Conservation (phyloP, 2,113 vertebrate genomes). For the Ctenomys sociabilis region DNA sequence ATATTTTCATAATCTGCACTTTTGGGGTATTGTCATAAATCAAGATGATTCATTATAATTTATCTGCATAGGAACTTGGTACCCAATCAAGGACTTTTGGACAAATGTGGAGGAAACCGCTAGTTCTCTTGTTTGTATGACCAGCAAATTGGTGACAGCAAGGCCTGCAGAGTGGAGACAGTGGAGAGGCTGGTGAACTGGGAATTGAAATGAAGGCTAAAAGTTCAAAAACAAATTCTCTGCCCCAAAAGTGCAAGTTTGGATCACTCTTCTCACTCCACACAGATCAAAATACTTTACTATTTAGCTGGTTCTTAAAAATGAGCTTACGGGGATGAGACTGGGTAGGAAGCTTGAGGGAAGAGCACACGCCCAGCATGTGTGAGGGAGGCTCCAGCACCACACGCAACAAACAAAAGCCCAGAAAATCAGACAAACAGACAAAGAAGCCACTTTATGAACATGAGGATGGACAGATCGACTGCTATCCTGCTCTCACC, state of each 20-base stretch:
- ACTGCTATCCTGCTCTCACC: not conserved
- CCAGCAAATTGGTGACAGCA: not conserved
- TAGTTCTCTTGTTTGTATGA: not conserved
- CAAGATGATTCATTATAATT: not conserved
- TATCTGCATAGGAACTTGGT: not conserved
- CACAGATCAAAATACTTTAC: not conserved
- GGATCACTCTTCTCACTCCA: not conserved
- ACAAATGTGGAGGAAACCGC: not conserved
- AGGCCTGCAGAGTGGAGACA: not conserved
- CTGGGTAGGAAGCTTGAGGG: not conserved
- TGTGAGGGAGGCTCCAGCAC: not conserved
- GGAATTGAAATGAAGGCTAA: not conserved
- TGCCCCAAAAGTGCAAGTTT: not conserved
- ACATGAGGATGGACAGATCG: not conserved
- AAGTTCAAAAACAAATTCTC: not conserved
- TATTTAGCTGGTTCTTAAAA: not conserved
- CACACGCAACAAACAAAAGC: not conserved
- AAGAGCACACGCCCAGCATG: not conserved
- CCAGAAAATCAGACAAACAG: not conserved
- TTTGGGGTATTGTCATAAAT: not conserved
- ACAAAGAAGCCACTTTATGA: not conserved
- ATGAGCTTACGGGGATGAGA: accelerated
- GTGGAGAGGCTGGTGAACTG: not conserved
- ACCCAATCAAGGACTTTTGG: not conserved
- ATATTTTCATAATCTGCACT: not conserved